Evolutionary conservation across 1,140 invertebrate species (phyloP).

Genomic region (Drosophila ironensis): DNA sequence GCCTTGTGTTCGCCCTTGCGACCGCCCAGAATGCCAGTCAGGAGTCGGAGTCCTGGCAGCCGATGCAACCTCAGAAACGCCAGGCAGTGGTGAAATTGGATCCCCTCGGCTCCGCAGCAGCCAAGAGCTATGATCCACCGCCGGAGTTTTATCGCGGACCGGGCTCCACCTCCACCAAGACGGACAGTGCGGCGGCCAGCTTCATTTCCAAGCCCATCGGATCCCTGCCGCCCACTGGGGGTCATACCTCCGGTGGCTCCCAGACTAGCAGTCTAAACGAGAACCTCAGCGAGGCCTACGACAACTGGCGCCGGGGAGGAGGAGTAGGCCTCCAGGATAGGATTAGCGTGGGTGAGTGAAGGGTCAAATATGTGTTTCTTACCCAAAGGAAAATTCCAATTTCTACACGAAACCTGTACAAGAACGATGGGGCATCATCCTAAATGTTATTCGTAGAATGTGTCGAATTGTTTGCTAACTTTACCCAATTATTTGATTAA

Average conservation of each 20-base stretch:
- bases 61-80: constrained; percentile 32
- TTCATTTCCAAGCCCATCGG: constrained; percentile 39
- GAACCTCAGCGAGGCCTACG: constrained; percentile 62
- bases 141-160: constrained; percentile 77
- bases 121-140: constrained; percentile 76
- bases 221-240: constrained; percentile 4
- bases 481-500: too few species aligned
- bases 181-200: constrained; percentile 36
- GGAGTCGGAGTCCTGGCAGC: constrained; percentile 23
- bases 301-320: constrained; percentile 53
- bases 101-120: constrained; percentile 39
- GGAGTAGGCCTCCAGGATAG: constrained; percentile 49
- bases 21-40: not conserved
- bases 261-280: constrained; percentile 39
- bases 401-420: too few species aligned
- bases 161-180: constrained; percentile 34
- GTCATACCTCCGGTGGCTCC: not conserved
- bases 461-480: too few species aligned
- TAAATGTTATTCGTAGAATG: too few species aligned
- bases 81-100: constrained; percentile 43
- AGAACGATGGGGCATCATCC: too few species aligned
- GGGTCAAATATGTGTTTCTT: not conserved
- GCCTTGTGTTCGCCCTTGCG: not conserved
- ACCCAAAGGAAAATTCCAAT: too few species aligned
- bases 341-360: constrained; percentile 71